Percentiles rank a stretch among this genome's conserved stretches.
Evolutionary conservation across 2,888 invertebrate genomes (phyloP).

Genomic region (Ptilodon capucinus): DNA sequence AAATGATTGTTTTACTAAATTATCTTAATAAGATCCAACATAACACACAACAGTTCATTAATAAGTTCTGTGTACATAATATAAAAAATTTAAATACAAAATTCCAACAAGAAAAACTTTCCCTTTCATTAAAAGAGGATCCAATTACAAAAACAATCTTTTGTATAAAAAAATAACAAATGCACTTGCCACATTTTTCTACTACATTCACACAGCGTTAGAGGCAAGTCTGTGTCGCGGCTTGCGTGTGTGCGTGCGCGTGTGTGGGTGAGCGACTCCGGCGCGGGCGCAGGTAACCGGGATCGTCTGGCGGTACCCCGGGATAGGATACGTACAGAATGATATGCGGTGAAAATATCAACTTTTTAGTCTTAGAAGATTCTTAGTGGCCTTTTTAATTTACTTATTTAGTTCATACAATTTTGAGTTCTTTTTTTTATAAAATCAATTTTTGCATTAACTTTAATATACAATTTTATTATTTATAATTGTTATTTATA

Average conservation of each 20-base stretch:
- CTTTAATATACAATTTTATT: no score
- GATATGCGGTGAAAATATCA: conserved; percentile 49
- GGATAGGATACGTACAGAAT: conserved; percentile 58
- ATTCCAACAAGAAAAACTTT: conserved; percentile 33
- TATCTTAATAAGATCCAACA: no score
- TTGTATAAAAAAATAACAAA: conserved; percentile 30
- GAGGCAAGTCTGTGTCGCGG: conserved; percentile 67
- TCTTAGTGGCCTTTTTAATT: conserved; percentile 58
- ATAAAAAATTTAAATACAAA: no score
- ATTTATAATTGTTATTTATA: no score
- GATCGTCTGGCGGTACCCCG: conserved; percentile 61
- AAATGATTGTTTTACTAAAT: no score
- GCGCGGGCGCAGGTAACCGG: conserved; percentile 76
- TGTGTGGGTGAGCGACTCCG: conserved; percentile 36
- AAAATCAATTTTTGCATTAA: not conserved
- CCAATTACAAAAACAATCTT: conserved; percentile 15
- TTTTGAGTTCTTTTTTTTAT: conserved; percentile 2
- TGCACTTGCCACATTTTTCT: conserved; percentile 57
- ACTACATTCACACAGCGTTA: conserved; percentile 54
- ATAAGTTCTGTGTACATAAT: no score
- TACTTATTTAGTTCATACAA: no score
- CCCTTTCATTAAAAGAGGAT: conserved; percentile 17
- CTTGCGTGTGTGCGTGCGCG: conserved; percentile 22
- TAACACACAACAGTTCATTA: no score
- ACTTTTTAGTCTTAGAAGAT: conserved; percentile 66